Percentiles rank a stretch among this genome's conserved stretches.
Conservation (phyloP, 2,113 vertebrate genomes). For the Mobula hypostoma region DNA sequence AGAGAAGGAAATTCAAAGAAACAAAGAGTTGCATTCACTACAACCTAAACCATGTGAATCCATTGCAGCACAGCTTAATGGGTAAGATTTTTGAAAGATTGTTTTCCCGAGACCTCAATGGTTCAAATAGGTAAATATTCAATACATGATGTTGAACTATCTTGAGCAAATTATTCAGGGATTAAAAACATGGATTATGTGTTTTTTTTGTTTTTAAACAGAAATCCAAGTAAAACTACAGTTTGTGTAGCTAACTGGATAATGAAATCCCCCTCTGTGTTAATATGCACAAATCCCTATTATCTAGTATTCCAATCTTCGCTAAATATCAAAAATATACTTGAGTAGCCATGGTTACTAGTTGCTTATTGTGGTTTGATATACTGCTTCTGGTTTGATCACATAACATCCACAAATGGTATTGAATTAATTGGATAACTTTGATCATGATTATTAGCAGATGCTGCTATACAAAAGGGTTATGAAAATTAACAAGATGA, state of each 20-base stretch:
- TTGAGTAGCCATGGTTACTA: background rate
- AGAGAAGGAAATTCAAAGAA: conserved; percentile 64
- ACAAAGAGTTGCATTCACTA: conserved; percentile 70
- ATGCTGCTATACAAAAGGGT: background rate
- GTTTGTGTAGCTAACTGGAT: background rate
- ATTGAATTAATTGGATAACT: background rate
- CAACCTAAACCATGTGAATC: conserved; percentile 66
- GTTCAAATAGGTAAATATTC: background rate
- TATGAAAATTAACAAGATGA: background rate
- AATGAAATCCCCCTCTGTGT: background rate
- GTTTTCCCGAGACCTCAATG: no score
- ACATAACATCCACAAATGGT: background rate
- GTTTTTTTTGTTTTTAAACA: background rate
- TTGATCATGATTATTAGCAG: background rate
- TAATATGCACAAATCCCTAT: background rate
- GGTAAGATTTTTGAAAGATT: conserved; percentile 54
- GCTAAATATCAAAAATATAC: background rate
- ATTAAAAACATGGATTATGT: background rate
- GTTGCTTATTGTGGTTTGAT: background rate
- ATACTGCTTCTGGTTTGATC: background rate
- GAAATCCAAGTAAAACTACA: no score
- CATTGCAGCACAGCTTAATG: conserved; percentile 69
- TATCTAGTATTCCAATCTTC: background rate
- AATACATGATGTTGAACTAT: background rate
- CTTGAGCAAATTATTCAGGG: background rate